Conservation (phyloP, 2,797 vertebrate genomes). For the Apodemus agrarius region DNA sequence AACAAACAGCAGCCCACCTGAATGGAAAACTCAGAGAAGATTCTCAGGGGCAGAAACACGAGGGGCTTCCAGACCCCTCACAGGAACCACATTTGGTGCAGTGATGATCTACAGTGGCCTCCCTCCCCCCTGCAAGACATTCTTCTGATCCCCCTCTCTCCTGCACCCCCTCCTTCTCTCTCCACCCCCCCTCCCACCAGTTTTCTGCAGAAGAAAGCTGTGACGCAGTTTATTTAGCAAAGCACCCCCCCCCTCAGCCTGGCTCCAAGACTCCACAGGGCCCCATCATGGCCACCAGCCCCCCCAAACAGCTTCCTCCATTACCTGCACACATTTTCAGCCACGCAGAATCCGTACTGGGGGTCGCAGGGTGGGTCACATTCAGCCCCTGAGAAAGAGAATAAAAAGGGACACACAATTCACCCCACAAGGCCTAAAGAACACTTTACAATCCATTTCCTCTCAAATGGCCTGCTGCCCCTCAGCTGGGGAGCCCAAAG, state of each 20-base stretch:
- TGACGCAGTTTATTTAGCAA: not conserved
- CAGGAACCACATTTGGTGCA: not conserved
- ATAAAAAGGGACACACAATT: slow-evolving; percentile 31
- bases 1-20: not conserved
- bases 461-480: not conserved
- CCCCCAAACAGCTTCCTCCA: not conserved
- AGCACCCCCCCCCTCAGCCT: not conserved
- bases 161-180: not conserved
- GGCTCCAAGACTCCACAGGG: not conserved
- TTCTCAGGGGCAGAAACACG: not conserved
- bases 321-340: slow-evolving; percentile 95
- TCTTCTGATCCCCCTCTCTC: not conserved
- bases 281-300: not conserved
- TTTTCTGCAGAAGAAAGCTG: not conserved
- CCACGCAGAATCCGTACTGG: slow-evolving; percentile 93
- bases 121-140: not conserved
- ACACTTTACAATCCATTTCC: not conserved
- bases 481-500: fast-evolving
- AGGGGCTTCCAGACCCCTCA: not conserved
- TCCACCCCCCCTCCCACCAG: too few relatives aligned
- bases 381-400: slow-evolving; percentile 88
- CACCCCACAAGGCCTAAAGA: not conserved
- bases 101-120: slow-evolving; percentile 19
- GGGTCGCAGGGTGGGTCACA: slow-evolving; percentile 92
- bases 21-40: not conserved